Percentiles rank a stretch among this genome's conserved stretches.
Conservation (phyloP, 2,113 vertebrate species). For the Maccullochella peelii region DNA sequence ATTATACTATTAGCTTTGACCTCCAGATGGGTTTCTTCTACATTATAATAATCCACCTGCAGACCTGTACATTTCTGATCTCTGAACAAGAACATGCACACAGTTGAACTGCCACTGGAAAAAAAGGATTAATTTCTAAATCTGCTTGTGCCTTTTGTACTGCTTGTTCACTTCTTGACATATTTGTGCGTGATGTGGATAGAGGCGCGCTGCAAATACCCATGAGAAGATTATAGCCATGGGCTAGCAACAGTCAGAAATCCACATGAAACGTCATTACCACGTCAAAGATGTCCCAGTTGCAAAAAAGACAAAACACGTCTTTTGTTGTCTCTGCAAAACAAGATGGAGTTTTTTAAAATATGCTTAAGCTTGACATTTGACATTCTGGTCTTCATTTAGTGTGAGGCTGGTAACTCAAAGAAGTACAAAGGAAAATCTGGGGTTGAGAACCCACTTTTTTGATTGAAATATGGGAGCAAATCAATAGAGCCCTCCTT, state of each 20-base stretch:
- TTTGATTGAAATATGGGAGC: conserved; percentile 69
- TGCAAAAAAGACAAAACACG: conserved; percentile 8
- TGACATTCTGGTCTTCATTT: conserved; percentile 39
- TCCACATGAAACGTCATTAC: conserved; percentile 54
- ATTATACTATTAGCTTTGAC: conserved; percentile 67
- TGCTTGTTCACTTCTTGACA: conserved; percentile 41
- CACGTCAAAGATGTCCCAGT: conserved; percentile 47
- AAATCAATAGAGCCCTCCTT: conserved; percentile 78
- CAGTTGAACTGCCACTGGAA: neutral
- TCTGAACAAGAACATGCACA: conserved; percentile 13
- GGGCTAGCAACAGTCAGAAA: conserved; percentile 39
- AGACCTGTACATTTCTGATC: conserved; percentile 20
- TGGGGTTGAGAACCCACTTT: conserved; percentile 57
- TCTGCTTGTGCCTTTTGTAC: conserved; percentile 28
- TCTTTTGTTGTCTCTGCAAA: conserved; percentile 41
- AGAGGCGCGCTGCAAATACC: conserved; percentile 30
- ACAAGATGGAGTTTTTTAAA: conserved; percentile 32
- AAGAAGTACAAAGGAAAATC: conserved; percentile 40
- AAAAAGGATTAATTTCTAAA: conserved; percentile 25
- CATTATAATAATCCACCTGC: conserved; percentile 43
- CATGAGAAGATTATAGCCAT: conserved; percentile 55
- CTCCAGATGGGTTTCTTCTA: conserved; percentile 34
- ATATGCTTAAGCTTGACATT: conserved; percentile 43
- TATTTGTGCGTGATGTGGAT: conserved; percentile 33
- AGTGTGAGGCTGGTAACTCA: conserved; percentile 51